Base-by-base conservation (phyloP, 1,140 invertebrate genomes). In the Ylistrum balloti region DNA sequence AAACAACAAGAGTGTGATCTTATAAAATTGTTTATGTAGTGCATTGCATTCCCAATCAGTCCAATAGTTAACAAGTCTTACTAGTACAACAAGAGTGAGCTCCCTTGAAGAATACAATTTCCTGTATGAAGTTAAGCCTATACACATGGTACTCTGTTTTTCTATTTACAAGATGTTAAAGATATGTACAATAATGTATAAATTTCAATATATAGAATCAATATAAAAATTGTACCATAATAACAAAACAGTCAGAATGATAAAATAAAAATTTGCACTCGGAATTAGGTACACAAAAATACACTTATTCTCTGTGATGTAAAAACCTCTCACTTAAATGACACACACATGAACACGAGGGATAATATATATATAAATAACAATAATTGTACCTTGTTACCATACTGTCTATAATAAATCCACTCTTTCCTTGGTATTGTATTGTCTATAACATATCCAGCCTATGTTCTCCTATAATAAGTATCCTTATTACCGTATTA, bases 61-160 rank as follows among this genome's bases (percentile, higher is more conserved):
- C 56, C 56, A 74, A 74, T 28, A 74, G 22, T 74, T 74, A 74
- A 74, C 56, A 74, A 74, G 56, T 74, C n/a, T 74, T 74, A 28
- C 56, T 74, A 74, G n/a, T 74, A 74, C 56, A 74, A 74, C 56
- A 74, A 74, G 56, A 74, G 56, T 74, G 56, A 74, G 56, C 56
- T 74, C 56, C 56, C 56, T 74, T 74, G 56, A 28, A 74, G 56
- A 74, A 74, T 74, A 74, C 56, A 74, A 45, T 74, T 74, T 74
- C 56, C 56, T 74, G 15, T 74, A 74, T 5, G 56, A 74, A 28
- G 22, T n/a, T 74, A 28, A 74, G 56, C 56, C 56, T n/a, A 74
- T 74, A 74, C 56, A 74, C n/a, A 74, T n/a, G 56, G n/a, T 74
- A 74, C 56, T 74, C 56, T 74, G 56, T 45, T 13, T 45, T 0